Conservation (phyloP, 2,113 vertebrate genomes). For the Chlorodrepanis virens region DNA sequence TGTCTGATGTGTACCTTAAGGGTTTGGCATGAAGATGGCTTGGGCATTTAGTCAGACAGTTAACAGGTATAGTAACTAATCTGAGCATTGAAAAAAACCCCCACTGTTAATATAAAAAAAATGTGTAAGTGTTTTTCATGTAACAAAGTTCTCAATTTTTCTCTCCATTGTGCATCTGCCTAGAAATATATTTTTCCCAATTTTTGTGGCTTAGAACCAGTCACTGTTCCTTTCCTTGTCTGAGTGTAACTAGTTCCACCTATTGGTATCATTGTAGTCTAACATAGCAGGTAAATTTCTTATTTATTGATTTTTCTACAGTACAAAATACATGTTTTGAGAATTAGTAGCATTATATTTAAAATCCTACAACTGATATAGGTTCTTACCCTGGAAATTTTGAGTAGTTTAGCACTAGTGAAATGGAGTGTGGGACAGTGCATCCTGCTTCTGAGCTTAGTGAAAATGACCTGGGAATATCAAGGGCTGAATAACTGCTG, state of each 20-base stretch:
- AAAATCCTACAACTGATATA: not conserved
- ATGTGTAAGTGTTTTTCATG: not conserved
- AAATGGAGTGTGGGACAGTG: not conserved
- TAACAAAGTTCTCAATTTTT: not conserved
- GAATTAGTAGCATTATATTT: not conserved
- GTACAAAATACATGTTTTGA: not conserved
- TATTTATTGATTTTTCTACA: not conserved
- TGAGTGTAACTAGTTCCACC: not conserved
- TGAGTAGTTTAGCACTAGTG: not conserved
- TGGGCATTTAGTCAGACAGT: not conserved
- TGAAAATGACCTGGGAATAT: not conserved
- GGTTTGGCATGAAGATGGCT: not conserved
- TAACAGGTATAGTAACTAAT: not conserved
- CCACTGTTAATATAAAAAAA: not conserved
- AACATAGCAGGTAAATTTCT: not conserved
- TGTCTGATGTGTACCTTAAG: not conserved
- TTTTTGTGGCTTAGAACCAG: not conserved
- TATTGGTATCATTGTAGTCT: not conserved
- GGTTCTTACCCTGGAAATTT: not conserved
- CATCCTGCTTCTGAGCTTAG: not conserved
- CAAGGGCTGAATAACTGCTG: not conserved
- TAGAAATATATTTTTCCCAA: not conserved
- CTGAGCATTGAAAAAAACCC: not conserved
- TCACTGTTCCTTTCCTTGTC: not conserved
- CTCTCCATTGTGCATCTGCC: not conserved